phyloP scores from a whole-genome alignment of 1,140 invertebrate genomes.

The Rhyacophila brunnea region DNA sequence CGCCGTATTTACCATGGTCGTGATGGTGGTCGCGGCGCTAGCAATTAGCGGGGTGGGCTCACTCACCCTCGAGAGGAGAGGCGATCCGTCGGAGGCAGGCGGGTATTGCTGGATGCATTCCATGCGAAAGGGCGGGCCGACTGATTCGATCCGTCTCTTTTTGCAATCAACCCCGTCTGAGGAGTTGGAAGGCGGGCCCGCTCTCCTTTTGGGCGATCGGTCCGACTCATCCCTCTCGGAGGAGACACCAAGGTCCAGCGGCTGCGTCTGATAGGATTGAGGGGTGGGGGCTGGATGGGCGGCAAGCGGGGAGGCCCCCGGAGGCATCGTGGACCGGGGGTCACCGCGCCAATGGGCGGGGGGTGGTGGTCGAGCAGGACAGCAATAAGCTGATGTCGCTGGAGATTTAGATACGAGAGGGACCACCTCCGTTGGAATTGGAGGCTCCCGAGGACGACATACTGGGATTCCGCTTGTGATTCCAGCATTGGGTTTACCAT shows the following conservation, averaged over 20 bases:
- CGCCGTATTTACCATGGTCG: conserved; percentile 65
- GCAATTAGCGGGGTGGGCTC: conserved; percentile 71
- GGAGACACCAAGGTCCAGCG: conserved; percentile 69
- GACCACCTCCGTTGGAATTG: conserved; percentile 49
- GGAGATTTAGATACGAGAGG: conserved; percentile 67
- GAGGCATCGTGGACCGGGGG: conserved; percentile 52
- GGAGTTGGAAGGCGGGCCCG: conserved; percentile 19
- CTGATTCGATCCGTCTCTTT: conserved; percentile 46
- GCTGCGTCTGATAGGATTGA: conserved; percentile 64
- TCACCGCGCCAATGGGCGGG: conserved; percentile 52
- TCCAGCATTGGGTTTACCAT: conserved; percentile 67
- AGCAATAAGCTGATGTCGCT: conserved; percentile 44
- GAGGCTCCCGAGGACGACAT: conserved; percentile 53
- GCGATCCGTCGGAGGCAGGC: conserved; percentile 43
- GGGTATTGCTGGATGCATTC: conserved; percentile 39
- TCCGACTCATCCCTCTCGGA: conserved; percentile 49
- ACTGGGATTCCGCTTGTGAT: conserved; percentile 63
- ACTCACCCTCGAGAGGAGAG: conserved; percentile 60
- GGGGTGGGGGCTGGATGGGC: conserved; percentile 54
- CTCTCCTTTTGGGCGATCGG: conserved; percentile 35
- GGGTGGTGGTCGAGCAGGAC: conserved; percentile 50
- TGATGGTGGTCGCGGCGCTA: conserved; percentile 71
- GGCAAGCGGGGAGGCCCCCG: conserved; percentile 52
- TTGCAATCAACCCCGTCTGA: conserved; percentile 37
- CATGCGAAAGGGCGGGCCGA: conserved; percentile 41